phyloP scores from a whole-genome alignment of 1,140 invertebrate genomes.

The Bombus sibiricus region DNA sequence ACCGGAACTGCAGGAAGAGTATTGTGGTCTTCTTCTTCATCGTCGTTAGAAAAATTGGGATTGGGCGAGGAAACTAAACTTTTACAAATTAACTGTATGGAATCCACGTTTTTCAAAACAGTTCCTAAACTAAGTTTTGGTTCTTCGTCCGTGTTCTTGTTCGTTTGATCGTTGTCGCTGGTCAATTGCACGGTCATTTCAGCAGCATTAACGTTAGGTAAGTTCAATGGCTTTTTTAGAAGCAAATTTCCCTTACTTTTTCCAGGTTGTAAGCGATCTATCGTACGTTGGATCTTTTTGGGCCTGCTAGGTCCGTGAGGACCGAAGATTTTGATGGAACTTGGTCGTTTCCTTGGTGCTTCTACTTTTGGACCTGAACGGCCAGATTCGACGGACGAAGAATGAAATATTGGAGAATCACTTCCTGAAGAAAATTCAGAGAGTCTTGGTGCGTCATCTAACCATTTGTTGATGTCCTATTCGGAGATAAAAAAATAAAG shows the following conservation, averaged over 20 bases:
- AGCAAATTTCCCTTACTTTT: constrained; percentile 93
- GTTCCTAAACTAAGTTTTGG: constrained; percentile 92
- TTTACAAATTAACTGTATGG: constrained; percentile 80
- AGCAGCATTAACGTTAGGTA: constrained; percentile 51
- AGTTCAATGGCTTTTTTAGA: constrained; percentile 77
- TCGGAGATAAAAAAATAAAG: constrained; percentile 8
- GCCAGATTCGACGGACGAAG: constrained; percentile 66
- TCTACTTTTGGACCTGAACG: constrained; percentile 65
- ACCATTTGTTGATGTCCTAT: constrained; percentile 93
- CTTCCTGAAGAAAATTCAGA: constrained; percentile 88
- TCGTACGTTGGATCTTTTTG: constrained; percentile 90
- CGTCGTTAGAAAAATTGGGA: constrained; percentile 78
- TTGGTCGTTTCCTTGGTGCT: constrained; percentile 73
- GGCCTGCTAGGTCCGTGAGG: constrained; percentile 83
- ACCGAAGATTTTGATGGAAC: constrained; percentile 75
- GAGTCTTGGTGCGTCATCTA: constrained; percentile 91
- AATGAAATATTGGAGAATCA: constrained; percentile 85
- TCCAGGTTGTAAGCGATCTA: constrained; percentile 91
- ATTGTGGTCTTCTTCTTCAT: constrained; percentile 75
- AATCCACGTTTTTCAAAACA: constrained; percentile 86
- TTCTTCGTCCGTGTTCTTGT: constrained; percentile 83
- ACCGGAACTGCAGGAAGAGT: constrained; percentile 31
- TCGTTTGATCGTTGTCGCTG: constrained; percentile 61
- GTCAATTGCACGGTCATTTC: constrained; percentile 50
- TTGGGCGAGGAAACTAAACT: constrained; percentile 78